A percentile compares a stretch with the other conserved stretches of the same genome.
Evolutionary conservation across 2,888 invertebrate species (phyloP).

Genomic region (Orthonevra nobilis): DNA sequence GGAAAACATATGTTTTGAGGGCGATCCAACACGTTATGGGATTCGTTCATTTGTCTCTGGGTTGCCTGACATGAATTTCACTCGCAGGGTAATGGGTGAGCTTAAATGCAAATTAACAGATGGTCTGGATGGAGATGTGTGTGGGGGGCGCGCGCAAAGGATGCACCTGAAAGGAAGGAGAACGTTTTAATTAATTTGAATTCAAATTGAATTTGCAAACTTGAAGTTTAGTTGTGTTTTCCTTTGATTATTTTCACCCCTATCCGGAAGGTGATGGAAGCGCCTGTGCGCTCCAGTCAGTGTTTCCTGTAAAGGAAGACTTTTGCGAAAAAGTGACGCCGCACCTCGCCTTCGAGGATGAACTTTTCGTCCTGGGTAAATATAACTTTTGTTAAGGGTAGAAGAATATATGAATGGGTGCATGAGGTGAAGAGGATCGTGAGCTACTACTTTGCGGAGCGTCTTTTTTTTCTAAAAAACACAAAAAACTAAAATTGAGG

Average conservation of each 20-base stretch:
- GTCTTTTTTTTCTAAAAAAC: too few species aligned
- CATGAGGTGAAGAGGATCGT: too few species aligned
- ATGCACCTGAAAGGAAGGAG: constrained; percentile 13
- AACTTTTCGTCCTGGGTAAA: too few species aligned
- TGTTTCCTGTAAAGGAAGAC: too few species aligned
- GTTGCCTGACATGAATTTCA: constrained; percentile 13
- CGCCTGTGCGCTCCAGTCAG: too few species aligned
- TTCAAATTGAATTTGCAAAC: constrained; percentile 60
- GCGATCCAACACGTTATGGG: constrained; percentile 43
- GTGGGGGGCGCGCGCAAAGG: not conserved
- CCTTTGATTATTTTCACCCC: constrained; percentile 46
- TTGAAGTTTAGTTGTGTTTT: constrained; percentile 36
- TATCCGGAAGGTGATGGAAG: constrained; percentile 45
- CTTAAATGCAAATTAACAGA: constrained; percentile 58
- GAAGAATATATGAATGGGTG: too few species aligned
- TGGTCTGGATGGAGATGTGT: constrained; percentile 5
- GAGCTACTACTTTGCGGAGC: too few species aligned
- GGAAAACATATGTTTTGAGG: constrained; percentile 51
- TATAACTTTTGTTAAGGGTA: too few species aligned
- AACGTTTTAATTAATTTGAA: constrained; percentile 60
- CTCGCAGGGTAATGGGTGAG: constrained; percentile 40
- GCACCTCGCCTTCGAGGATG: too few species aligned
- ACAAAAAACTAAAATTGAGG: too few species aligned
- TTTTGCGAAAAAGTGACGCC: too few species aligned
- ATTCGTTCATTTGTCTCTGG: not conserved